These are phyloP conservation scores for Egretta garzetta DNA, from an alignment of 2,113 vertebrate genomes.

Conservation along the genomic window DNA sequence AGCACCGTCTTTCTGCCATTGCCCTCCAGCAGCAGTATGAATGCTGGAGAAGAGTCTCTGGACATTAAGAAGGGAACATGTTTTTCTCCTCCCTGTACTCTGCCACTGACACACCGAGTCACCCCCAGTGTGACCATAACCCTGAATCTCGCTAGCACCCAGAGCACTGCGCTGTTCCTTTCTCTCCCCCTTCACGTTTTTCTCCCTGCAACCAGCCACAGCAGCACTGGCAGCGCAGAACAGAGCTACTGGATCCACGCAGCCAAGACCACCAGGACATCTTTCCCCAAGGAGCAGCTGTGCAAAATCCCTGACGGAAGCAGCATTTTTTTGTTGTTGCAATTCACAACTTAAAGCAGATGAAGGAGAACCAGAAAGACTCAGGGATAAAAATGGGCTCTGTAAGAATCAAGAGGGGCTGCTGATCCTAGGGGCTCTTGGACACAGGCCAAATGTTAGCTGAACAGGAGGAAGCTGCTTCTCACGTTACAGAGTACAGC, in stretches of 20 bases:
- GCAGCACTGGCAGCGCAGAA: not conserved
- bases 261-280: not conserved
- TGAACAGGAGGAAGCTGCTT: not conserved
- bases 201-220: not conserved
- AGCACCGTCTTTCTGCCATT: not conserved
- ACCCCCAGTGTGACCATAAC: not conserved
- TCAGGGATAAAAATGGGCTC: constrained; percentile 38
- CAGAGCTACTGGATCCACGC: not conserved
- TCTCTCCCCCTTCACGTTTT: not conserved
- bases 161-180: not conserved
- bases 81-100: not conserved
- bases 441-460: not conserved
- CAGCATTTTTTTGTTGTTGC: not conserved
- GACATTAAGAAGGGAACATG: not conserved
- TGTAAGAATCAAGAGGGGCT: not conserved
- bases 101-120: not conserved
- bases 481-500: constrained; percentile 22
- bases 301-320: not conserved
- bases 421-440: constrained; percentile 19
- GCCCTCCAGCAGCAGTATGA: not conserved
- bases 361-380: constrained; percentile 11
- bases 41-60: not conserved
- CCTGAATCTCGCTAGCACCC: not conserved
- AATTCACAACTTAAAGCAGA: constrained; percentile 6
- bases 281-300: not conserved